Evolutionary conservation across 92 coral and sea anemone species (phyloP), one percentile per base, ranked within the genome.

Genomic region (Siderastrea radians): DNA sequence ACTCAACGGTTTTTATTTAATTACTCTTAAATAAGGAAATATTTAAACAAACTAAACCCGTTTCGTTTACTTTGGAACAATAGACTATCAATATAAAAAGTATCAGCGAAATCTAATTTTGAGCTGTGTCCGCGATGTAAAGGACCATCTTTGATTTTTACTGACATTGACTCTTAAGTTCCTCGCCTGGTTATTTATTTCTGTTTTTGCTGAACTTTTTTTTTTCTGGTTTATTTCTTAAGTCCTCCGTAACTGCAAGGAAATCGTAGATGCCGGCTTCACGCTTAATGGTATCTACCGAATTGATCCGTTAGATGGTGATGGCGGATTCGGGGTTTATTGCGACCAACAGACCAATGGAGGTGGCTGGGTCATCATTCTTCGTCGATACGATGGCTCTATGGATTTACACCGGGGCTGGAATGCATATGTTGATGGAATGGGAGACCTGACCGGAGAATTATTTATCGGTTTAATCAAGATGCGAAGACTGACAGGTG

Each of bases 361-460:
- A 6, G 98, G 98, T 82, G 98, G 98, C 19, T 94, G 98, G 98
- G 59, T 90, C 8, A 85, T 87, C 60, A 4, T 92, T 49, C 93
- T 85, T 44, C 88, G 83, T 44, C 95, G 98, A 76, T 87, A 67
- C 68, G 90, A 94, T 81, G 95, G 98, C 80, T 57, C 66, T 10
- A 19, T 87, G 72, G 61, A 66, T 63, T 94, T 94, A 55, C 10
- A 90, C 46, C 87, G 71, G n/a, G 74, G 48, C 15, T 94, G 95
- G 95, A 19, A 38, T 1, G 89, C 77, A 6, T 94, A 94, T 47
- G 38, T 61, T 15, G 77, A 68, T 16, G 98, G 98, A 49, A 78
- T 94, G 19, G 98, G 98, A 14, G 88, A 80, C n/a, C 61, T 92
- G 47, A 50, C 92, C 3, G 92, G 93, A 5, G 98, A 94, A 74